Evolutionary conservation across 53 echinoderm and acorn worm genomes (phyloP).

Genomic region (Holothuria scabra): DNA sequence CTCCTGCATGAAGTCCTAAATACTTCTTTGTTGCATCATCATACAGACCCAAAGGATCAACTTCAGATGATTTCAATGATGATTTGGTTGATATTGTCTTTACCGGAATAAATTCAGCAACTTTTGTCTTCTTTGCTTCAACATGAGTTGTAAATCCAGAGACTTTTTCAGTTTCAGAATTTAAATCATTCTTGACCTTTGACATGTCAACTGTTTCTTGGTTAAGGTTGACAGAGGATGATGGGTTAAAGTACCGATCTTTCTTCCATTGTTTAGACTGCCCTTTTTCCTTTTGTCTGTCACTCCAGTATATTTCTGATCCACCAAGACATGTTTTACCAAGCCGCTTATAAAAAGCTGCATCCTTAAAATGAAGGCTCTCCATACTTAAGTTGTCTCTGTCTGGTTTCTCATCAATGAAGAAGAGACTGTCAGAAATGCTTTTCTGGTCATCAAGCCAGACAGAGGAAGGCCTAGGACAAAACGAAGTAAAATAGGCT

Average conservation of each 20-base stretch:
- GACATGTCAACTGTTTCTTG: conserved; percentile 45
- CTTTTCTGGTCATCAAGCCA: conserved; percentile 75
- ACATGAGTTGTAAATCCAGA: conserved; percentile 7
- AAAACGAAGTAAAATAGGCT: too few relatives aligned
- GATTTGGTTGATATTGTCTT: not conserved
- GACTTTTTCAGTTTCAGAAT: not conserved
- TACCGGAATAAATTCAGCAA: conserved; percentile 55
- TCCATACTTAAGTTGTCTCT: conserved; percentile 88
- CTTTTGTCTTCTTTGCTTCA: conserved; percentile 13
- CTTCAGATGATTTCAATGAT: conserved; percentile 21
- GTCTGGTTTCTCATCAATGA: conserved; percentile 75
- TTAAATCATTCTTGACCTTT: not conserved
- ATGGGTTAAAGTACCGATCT: conserved; percentile 63
- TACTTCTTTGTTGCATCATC: conserved; percentile 66
- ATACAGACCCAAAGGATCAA: conserved; percentile 74
- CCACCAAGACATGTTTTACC: conserved; percentile 86
- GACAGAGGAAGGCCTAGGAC: conserved; percentile 51
- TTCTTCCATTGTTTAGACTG: conserved; percentile 48
- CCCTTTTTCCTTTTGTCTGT: conserved; percentile 56
- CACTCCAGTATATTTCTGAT: conserved; percentile 56
- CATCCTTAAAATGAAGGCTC: conserved; percentile 77
- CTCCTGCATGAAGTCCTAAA: conserved; percentile 23
- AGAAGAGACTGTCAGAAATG: conserved; percentile 45
- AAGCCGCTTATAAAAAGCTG: conserved; percentile 74
- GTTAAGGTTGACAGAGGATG: not conserved